Conservation (phyloP, 1,140 invertebrate species). For the Caenorhabditis brenneri region DNA sequence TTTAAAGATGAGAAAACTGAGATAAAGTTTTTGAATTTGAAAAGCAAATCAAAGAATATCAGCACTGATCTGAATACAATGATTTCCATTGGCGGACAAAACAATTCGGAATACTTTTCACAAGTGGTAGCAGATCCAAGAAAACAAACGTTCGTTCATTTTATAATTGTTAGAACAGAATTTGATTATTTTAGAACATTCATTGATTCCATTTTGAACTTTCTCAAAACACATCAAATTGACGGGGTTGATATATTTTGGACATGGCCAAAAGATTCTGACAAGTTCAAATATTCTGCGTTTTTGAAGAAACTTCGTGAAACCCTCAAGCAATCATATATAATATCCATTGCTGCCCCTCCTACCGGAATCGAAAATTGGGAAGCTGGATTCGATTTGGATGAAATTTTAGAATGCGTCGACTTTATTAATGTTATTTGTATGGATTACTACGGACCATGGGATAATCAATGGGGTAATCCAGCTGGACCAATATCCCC, state of each 20-base stretch:
- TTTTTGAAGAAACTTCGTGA: not conserved
- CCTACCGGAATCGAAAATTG: not conserved
- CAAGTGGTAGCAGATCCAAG: not conserved
- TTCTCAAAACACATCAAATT: not conserved
- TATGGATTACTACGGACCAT: constrained; percentile 26
- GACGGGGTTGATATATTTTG: constrained; percentile 13
- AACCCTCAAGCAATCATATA: not conserved
- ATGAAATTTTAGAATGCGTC: not conserved
- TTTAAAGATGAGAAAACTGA: no score
- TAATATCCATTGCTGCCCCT: not conserved
- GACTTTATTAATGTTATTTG: not conserved
- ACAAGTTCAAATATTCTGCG: not conserved
- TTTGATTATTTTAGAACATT: not conserved
- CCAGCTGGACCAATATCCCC: not conserved
- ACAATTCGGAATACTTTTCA: not conserved
- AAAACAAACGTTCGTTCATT: not conserved
- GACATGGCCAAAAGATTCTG: not conserved
- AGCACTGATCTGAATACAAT: not conserved
- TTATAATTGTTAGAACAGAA: no score
- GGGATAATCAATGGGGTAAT: constrained; percentile 3
- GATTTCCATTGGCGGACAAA: not conserved
- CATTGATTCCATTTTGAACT: not conserved
- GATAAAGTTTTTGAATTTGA: not conserved
- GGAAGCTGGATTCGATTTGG: not conserved
- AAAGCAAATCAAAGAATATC: not conserved